These are phyloP conservation scores for Chiloscyllium plagiosum DNA, from an alignment of 2,113 vertebrate species.

Conservation along the genomic window DNA sequence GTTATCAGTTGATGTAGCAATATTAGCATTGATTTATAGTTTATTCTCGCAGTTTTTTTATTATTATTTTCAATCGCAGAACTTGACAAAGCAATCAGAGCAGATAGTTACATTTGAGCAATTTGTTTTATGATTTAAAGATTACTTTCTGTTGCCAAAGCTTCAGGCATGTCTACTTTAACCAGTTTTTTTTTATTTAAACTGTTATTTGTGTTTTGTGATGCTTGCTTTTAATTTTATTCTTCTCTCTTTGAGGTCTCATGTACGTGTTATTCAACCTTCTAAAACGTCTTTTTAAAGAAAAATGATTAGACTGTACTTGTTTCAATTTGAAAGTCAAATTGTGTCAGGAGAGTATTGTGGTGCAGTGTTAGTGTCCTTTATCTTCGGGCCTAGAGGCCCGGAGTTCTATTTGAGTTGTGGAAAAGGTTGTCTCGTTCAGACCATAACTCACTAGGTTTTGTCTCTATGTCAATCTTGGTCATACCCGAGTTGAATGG, in stretches of 20 bases:
- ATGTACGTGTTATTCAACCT: not conserved
- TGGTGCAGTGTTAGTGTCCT: too few species aligned
- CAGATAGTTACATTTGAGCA: constrained; percentile 24
- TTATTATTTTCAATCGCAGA: not conserved
- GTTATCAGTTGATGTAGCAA: constrained; percentile 70
- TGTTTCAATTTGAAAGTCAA: not conserved
- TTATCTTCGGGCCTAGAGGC: too few species aligned
- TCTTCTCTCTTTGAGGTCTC: not conserved
- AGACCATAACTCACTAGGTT: not conserved
- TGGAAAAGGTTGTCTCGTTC: not conserved
- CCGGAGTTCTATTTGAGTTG: not conserved
- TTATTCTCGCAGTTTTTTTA: constrained; percentile 4
- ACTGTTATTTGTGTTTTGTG: constrained; percentile 18
- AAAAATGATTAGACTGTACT: not conserved
- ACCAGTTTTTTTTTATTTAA: constrained; percentile 21
- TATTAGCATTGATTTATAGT: constrained; percentile 55
- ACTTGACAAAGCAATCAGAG: constrained; percentile 16
- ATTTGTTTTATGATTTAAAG: constrained; percentile 13
- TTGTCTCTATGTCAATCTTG: not conserved
- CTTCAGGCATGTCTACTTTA: constrained; percentile 6
- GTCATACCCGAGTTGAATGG: not conserved
- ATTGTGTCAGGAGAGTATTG: too few species aligned
- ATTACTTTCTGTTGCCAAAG: constrained; percentile 28
- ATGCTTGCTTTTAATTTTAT: constrained; percentile 10
- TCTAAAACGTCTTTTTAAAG: not conserved